Base-by-base conservation (phyloP, 2,888 invertebrate species). In the Polymixis flavicincta region DNA sequence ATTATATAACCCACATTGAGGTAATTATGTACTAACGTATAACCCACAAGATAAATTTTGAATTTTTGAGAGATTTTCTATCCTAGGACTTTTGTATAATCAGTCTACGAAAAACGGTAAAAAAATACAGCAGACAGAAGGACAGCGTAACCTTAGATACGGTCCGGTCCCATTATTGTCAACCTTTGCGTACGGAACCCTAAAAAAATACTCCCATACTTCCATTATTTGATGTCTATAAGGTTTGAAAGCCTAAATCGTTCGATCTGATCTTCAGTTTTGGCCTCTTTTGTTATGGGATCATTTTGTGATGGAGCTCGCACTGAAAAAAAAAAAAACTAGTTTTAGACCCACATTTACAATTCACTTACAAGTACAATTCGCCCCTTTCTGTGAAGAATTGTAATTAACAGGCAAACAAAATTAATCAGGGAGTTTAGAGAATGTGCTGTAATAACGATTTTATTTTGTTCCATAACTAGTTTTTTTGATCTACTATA, bases 221-320 rank as follows among this genome's bases (percentile, higher is more conserved):
- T 77, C 73, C 71, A 78, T 88, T 85, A 80, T 72, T 84, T 75
- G 70, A 74, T 76, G 81, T 88, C 67, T 86, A 59, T 73, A 72
- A 71, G 71, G 76, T 66, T 71, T 66, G 50, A 76, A 75, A 76
- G 78, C 59, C 70, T 76, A 75, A 81, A 85, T 85, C 69, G 69
- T 67, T 75, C 50, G 45, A 77, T 75, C 69, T 74, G 66, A 85
- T 83, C 69, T 77, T 71, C 59, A 68, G 55, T 75, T 55, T 78
- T 70, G 61, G 67, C 65, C 68, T 64, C 66, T 72, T 85, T 75
- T 71, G 65, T 59, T 25, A 45, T 19, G 45, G 37, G 55, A 70
- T 74, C n/a, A 50, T 72, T 84, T 61, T 64, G 19, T 45, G 63
- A 67, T 60, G 69, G 59, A 67, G 82, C 71, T 55, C 67, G 22